A percentile compares a stretch with the other conserved stretches of the same genome.
Conservation (phyloP, 2,797 vertebrate species). For the Austrolebias charrua region DNA sequence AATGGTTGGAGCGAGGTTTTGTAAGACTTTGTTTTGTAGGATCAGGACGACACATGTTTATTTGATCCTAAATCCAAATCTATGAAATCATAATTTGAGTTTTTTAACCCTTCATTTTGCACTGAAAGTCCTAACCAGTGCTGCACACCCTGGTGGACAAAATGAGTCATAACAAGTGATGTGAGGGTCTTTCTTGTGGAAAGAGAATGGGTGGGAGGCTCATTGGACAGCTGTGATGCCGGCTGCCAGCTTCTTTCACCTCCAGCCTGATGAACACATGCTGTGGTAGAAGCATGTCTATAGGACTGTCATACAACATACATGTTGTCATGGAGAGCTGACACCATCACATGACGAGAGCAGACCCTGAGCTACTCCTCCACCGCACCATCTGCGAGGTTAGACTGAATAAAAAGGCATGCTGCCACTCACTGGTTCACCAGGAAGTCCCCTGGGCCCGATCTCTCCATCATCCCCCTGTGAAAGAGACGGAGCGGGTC, state of each 20-base stretch:
- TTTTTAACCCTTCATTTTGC: slow-evolving; percentile 42
- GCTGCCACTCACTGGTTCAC: slow-evolving; percentile 89
- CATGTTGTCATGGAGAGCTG: slow-evolving; percentile 15
- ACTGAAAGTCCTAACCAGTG: slow-evolving; percentile 35
- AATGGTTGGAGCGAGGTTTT: too few relatives aligned
- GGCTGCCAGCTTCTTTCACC: slow-evolving; percentile 38
- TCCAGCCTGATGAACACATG: slow-evolving; percentile 26
- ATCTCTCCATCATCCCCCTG: slow-evolving; percentile 98
- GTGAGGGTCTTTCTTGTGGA: neutral
- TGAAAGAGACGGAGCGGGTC: slow-evolving; percentile 55
- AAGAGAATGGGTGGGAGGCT: slow-evolving; percentile 38
- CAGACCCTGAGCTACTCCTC: slow-evolving; percentile 15
- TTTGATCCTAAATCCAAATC: neutral
- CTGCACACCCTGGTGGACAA: slow-evolving; percentile 74
- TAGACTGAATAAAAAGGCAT: slow-evolving; percentile 28
- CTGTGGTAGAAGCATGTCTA: neutral
- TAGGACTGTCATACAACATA: slow-evolving; percentile 31
- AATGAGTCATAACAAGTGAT: slow-evolving; percentile 39
- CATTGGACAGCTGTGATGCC: slow-evolving; percentile 51
- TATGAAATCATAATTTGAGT: slow-evolving; percentile 44
- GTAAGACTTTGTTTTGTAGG: too few relatives aligned
- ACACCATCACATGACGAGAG: slow-evolving; percentile 21
- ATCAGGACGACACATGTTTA: slow-evolving; percentile 35
- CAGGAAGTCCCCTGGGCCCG: slow-evolving; percentile 94
- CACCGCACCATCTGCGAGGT: slow-evolving; percentile 16